These are phyloP conservation scores for Drosophila pruinosa DNA, from an alignment of 1,140 invertebrate species.

Conservation along the genomic window DNA sequence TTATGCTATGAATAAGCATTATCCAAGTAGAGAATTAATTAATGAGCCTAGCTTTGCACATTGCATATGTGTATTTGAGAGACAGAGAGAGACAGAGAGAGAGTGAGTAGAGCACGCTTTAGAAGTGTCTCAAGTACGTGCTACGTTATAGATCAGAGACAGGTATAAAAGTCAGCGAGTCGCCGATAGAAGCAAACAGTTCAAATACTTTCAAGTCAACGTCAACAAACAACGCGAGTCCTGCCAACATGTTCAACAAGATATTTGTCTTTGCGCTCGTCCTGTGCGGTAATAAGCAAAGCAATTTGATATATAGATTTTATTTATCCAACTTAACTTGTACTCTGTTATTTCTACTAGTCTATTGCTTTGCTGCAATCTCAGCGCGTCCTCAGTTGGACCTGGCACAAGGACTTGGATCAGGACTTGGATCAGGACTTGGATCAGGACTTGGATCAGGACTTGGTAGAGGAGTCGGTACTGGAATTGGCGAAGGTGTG, in stretches of 20 bases:
- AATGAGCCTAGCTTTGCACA: no score
- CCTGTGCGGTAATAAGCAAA: constrained; percentile 52
- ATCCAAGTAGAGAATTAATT: background rate
- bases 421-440: no score
- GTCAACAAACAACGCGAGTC: background rate
- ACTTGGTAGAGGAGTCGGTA: background rate
- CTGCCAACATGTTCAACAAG: constrained; percentile 61
- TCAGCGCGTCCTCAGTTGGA: constrained; percentile 22
- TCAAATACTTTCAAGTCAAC: constrained; percentile 1
- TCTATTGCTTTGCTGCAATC: constrained; percentile 8
- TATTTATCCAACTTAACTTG: no score
- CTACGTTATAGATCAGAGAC: background rate
- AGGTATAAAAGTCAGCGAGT: constrained; percentile 18
- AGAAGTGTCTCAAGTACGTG: background rate
- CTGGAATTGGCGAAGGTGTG: background rate
- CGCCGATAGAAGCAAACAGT: constrained; percentile 31
- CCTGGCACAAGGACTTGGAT: no score
- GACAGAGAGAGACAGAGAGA: background rate
- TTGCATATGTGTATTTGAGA: no score
- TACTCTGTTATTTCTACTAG: background rate
- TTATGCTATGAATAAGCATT: background rate
- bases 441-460: background rate
- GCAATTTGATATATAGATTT: background rate
- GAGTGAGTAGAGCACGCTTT: background rate
- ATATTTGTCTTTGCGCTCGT: constrained; percentile 44